Percentiles rank a stretch among this genome's conserved stretches.
These are phyloP conservation scores for Pararge aegeria DNA, from an alignment of 1,140 invertebrate genomes.

Conservation along the genomic window DNA sequence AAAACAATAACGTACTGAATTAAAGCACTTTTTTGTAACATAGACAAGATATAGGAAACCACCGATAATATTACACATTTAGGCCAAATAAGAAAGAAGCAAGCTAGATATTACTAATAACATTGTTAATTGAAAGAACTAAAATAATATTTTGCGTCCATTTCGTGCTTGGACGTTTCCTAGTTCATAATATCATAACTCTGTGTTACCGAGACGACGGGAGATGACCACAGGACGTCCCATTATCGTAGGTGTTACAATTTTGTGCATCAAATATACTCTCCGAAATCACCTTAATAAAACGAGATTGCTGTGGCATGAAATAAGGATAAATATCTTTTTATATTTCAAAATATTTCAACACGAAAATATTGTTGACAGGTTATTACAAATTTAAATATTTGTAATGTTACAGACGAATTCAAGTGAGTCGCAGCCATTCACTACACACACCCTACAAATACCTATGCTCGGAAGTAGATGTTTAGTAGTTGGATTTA, in stretches of 20 bases:
- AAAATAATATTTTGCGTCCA: too few species aligned
- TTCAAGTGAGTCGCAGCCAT: too few species aligned
- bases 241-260: constrained; percentile 36
- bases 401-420: background rate
- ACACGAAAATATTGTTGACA: background rate
- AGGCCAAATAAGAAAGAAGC: too few species aligned
- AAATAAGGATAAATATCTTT: background rate
- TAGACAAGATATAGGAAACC: too few species aligned
- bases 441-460: too few species aligned
- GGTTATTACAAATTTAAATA: background rate
- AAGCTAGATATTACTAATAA: too few species aligned
- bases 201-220: constrained; percentile 19
- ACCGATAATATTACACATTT: too few species aligned
- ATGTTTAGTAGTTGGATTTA: too few species aligned
- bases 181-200: constrained; percentile 17
- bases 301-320: background rate
- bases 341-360: background rate
- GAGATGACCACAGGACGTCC: constrained; percentile 31
- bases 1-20: too few species aligned
- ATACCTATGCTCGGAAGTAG: too few species aligned
- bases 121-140: too few species aligned
- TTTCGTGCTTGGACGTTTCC: background rate
- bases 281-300: constrained; percentile 1
- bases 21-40: too few species aligned
- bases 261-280: constrained; percentile 15